A percentile compares a stretch with the other conserved stretches of the same genome.
phyloP scores from a whole-genome alignment of 2,113 vertebrate genomes.

The Syrmaticus mikado region DNA sequence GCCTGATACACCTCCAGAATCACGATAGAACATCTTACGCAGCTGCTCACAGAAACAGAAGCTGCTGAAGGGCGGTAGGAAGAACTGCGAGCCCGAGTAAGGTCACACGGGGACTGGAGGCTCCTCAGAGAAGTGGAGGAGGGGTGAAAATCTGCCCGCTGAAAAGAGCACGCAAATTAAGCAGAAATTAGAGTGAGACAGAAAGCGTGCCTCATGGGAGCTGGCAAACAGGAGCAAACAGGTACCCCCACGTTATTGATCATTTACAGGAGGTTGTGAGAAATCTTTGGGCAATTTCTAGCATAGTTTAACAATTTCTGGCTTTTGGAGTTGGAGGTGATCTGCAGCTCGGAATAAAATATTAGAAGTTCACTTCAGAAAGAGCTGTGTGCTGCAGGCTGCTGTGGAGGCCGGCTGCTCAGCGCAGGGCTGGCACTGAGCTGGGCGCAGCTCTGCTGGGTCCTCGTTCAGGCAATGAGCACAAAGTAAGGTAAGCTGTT shows the following conservation, averaged over 20 bases:
- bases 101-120: not conserved
- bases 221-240: not conserved
- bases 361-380: not conserved
- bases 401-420: not conserved
- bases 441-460: too few species aligned
- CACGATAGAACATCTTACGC: rapidly evolving
- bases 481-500: not conserved
- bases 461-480: not conserved
- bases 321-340: not conserved
- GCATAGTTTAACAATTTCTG: not conserved
- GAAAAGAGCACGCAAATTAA: not conserved
- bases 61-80: not conserved
- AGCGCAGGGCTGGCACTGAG: not conserved
- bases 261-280: not conserved
- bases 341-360: not conserved
- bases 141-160: not conserved
- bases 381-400: not conserved
- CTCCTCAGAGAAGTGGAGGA: not conserved
- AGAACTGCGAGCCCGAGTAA: not conserved
- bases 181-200: not conserved
- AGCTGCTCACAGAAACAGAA: not conserved
- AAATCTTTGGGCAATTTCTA: not conserved
- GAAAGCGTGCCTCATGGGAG: rapidly evolving
- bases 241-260: not conserved
- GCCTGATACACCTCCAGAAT: not conserved